These are phyloP conservation scores for Drosophila eugracilis DNA, from an alignment of 1,140 invertebrate genomes.

Conservation along the genomic window DNA sequence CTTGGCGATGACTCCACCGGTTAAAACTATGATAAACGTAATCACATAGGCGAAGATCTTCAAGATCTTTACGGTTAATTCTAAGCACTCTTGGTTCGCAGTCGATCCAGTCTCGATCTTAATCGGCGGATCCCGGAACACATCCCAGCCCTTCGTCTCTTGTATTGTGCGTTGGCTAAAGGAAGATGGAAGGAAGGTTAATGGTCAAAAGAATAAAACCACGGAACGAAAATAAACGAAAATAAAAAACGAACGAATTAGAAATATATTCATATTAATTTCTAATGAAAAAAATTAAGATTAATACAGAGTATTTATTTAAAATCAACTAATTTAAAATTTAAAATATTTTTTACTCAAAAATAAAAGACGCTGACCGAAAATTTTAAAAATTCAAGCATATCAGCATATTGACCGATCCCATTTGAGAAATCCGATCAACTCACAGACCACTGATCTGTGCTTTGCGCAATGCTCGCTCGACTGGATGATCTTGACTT, in stretches of 20 bases:
- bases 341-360: too few species aligned
- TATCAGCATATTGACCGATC: background rate
- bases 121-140: conserved; percentile 94
- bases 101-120: conserved; percentile 95
- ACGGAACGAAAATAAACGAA: too few species aligned
- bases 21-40: conserved; percentile 94
- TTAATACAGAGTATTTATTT: too few species aligned
- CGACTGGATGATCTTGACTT: conserved; percentile 39
- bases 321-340: too few species aligned
- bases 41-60: conserved; percentile 94
- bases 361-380: too few species aligned
- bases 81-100: conserved; percentile 93
- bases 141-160: conserved; percentile 98
- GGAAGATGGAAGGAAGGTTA: conserved; percentile 29
- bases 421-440: background rate
- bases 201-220: too few species aligned
- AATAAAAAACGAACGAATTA: too few species aligned
- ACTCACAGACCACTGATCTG: conserved; percentile 21
- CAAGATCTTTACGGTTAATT: conserved; percentile 93
- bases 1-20: conserved; percentile 93
- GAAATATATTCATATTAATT: too few species aligned
- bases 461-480: conserved; percentile 15
- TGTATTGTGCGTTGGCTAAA: conserved; percentile 92
- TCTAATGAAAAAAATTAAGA: too few species aligned
- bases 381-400: too few species aligned